These are phyloP conservation scores for Conus canariensis DNA, from an alignment of 2,888 invertebrate genomes.

Conservation along the genomic window DNA sequence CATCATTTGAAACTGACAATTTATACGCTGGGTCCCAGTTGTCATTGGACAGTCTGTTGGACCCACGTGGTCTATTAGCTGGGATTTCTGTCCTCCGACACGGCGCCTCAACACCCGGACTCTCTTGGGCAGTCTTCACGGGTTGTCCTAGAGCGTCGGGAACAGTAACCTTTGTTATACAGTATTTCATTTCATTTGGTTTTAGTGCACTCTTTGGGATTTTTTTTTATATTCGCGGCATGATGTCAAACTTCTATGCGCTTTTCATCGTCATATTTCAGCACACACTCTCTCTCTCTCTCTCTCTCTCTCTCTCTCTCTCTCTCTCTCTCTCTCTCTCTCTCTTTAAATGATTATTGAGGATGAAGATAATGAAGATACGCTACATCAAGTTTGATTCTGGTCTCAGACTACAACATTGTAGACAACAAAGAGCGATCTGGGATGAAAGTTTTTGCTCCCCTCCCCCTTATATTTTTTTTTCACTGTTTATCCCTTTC, in stretches of 20 bases:
- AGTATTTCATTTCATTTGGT: too few species aligned
- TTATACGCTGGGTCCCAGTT: conserved; percentile 1
- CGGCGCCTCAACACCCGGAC: not conserved
- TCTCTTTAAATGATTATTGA: too few species aligned
- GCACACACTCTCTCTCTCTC: too few species aligned
- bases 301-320: too few species aligned
- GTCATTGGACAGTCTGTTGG: conserved; percentile 9
- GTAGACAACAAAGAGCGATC: not conserved
- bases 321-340: too few species aligned
- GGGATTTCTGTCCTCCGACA: conserved; percentile 19
- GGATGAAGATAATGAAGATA: too few species aligned
- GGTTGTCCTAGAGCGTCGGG: not conserved
- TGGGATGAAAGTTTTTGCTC: not conserved
- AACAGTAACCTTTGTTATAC: not conserved
- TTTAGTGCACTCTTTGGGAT: not conserved
- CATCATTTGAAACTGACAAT: not conserved
- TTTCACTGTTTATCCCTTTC: not conserved
- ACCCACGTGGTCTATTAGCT: not conserved
- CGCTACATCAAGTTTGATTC: too few species aligned
- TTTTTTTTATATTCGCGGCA: not conserved
- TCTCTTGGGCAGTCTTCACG: not conserved
- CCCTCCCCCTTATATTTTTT: not conserved
- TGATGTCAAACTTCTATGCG: not conserved
- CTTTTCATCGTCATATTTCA: not conserved
- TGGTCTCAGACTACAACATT: too few species aligned